Evolutionary conservation across 2,113 vertebrate species (phyloP), one percentile per base, ranked within the genome.

Genomic region (Hystrix brachyura): DNA sequence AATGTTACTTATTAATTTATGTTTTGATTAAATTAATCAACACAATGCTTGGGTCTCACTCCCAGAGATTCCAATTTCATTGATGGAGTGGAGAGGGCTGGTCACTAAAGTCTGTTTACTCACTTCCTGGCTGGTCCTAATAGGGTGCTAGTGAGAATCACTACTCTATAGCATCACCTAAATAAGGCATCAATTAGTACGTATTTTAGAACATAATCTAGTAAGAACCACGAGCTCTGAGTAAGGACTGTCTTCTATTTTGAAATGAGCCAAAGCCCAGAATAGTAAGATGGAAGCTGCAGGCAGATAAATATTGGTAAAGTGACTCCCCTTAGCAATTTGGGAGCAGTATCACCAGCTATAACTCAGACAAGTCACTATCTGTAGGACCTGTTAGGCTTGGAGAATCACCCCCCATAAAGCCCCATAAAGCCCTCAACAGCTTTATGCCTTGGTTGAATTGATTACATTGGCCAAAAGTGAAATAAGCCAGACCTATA

Each of bases 1-100:
- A 91, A 29, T 94, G 72, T 81, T 92, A 29, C 78, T 90, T 95
- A 48, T 69, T 69, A 69, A 90, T 48, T 86, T 95, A 48, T 59
- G 38, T 78, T 87, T 92, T 93, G 38, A 91, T 62, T 94, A 55
- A 84, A 79, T 92, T 53, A 64, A 90, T 59, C 83, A 83, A 65
- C 32, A 90, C n/a, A 69, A 51, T 25, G 72, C 46, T n/a, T 64
- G 19, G 18, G 10, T 78, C 38, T 89, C 27, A 29, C 4, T 78
- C n/a, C 2, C 74, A 83, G 80, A 78, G 23, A 82, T 82, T 78
- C 69, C 79, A 21, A 65, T 14, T 85, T 78, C 59, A 78, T 48
- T 90, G 72, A 5, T 78, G 7, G 8, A 34, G 25, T 46, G 32
- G 59, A 87, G 53, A 82, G 5, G 19, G 14, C 29, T 71, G 69